These are phyloP conservation scores for Pseudochirops corinnae DNA, from an alignment of 2,797 vertebrate species.

Conservation along the genomic window DNA sequence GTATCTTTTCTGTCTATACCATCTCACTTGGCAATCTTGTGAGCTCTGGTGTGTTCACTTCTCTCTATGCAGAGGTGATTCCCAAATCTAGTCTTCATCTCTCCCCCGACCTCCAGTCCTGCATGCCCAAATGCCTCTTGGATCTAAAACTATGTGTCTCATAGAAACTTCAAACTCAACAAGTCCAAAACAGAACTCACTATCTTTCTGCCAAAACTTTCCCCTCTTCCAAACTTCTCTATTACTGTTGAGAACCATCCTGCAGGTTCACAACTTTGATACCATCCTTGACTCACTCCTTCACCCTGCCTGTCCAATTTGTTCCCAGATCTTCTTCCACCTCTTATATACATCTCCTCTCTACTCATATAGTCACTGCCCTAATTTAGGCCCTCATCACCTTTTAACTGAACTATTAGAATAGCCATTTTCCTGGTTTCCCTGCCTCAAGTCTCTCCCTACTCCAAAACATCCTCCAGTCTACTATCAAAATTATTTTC, in stretches of 20 bases:
- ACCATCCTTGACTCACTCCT: not conserved
- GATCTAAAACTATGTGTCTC: not conserved
- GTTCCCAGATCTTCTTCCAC: not conserved
- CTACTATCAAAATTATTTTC: not conserved
- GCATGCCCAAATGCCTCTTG: not conserved
- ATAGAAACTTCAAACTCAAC: not conserved
- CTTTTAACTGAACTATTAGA: not conserved
- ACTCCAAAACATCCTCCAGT: not conserved
- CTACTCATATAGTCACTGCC: not conserved
- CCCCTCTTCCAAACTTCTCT: not conserved
- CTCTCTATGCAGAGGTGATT: not conserved
- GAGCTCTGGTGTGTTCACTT: not conserved
- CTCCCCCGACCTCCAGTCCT: not conserved
- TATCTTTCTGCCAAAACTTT: not conserved
- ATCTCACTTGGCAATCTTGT: not conserved
- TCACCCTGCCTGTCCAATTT: not conserved
- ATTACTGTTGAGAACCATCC: not conserved
- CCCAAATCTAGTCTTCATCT: not conserved
- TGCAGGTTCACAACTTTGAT: not conserved
- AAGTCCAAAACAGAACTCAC: not conserved
- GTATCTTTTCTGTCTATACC: not conserved
- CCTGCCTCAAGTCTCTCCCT: not conserved
- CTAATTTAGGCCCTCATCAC: not conserved
- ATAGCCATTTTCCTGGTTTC: not conserved
- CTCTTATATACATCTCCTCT: not conserved